A percentile compares a stretch with the other conserved stretches of the same genome.
These are phyloP conservation scores for Temnothorax ravouxi DNA, from an alignment of 2,888 invertebrate species.

Conservation along the genomic window DNA sequence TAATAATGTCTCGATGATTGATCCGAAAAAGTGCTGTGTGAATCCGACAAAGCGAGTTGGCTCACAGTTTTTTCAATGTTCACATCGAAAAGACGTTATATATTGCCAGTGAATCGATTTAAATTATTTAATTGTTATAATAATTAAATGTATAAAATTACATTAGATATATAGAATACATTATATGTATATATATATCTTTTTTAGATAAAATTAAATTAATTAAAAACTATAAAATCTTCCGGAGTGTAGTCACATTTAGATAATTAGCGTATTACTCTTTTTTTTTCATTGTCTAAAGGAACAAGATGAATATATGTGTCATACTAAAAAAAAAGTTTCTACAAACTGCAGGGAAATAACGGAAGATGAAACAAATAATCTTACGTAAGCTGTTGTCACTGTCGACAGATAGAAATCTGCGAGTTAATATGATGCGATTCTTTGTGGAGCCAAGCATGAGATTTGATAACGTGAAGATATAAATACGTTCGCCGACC, in stretches of 20 bases:
- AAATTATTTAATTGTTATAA: too few species aligned
- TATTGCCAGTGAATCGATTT: too few species aligned
- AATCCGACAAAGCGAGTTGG: too few species aligned
- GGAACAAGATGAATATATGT: not conserved
- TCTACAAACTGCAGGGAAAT: not conserved
- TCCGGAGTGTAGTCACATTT: not conserved
- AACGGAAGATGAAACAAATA: conserved; percentile 45
- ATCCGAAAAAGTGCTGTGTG: too few species aligned
- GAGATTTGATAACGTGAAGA: conserved; percentile 63
- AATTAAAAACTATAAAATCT: not conserved
- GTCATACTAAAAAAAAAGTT: not conserved
- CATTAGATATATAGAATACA: not conserved
- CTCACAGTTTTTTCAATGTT: too few species aligned
- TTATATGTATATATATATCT: not conserved
- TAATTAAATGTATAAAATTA: not conserved
- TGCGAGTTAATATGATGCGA: conserved; percentile 32
- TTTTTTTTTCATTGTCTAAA: not conserved
- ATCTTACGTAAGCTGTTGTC: conserved; percentile 66
- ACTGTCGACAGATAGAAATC: conserved; percentile 48
- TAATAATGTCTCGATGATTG: too few species aligned
- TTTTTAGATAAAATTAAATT: not conserved
- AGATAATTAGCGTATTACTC: not conserved
- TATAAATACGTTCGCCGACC: conserved; percentile 63
- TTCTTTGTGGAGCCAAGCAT: conserved; percentile 40
- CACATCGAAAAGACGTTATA: too few species aligned